Evolutionary conservation across 1,140 invertebrate genomes (phyloP).

Genomic region (Drosophila simulans): DNA sequence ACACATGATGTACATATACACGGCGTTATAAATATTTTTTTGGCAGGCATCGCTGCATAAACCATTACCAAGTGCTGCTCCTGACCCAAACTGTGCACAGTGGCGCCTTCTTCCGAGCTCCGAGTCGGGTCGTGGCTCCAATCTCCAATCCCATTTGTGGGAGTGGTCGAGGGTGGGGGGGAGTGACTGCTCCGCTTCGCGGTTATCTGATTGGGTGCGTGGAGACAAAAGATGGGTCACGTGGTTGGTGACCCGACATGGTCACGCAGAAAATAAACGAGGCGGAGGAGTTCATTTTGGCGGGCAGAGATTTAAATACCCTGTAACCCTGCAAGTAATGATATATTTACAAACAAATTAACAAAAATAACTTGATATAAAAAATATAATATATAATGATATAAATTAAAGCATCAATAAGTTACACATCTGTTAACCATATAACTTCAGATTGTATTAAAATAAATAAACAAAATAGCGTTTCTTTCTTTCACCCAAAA

Average conservation of each 20-base stretch:
- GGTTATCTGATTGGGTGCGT: slow-evolving; percentile 1
- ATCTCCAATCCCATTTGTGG: slow-evolving; percentile 24
- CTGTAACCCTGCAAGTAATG: not conserved
- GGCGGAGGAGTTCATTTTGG: not conserved
- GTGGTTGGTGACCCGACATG: slow-evolving; percentile 10
- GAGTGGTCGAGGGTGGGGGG: no score
- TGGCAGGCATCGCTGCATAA: slow-evolving; percentile 48
- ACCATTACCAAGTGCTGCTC: slow-evolving; percentile 65
- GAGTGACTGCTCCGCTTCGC: not conserved
- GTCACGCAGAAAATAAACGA: slow-evolving; percentile 5
- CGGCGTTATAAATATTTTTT: slow-evolving; percentile 17
- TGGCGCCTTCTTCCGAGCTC: no score
- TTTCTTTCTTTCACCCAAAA: no score
- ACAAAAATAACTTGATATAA: no score
- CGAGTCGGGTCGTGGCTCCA: slow-evolving; percentile 23
- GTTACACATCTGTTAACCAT: no score
- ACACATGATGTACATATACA: slow-evolving; percentile 9
- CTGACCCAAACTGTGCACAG: slow-evolving; percentile 5
- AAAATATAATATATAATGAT: no score
- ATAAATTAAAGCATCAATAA: no score
- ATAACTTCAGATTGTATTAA: no score
- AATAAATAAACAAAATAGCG: no score
- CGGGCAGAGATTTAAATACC: not conserved
- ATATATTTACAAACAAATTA: no score
- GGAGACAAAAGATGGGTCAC: slow-evolving; percentile 7